Evolutionary conservation across 2,888 invertebrate species (phyloP), one percentile per base, ranked within the genome.

Genomic region (Brenthis hecate): DNA sequence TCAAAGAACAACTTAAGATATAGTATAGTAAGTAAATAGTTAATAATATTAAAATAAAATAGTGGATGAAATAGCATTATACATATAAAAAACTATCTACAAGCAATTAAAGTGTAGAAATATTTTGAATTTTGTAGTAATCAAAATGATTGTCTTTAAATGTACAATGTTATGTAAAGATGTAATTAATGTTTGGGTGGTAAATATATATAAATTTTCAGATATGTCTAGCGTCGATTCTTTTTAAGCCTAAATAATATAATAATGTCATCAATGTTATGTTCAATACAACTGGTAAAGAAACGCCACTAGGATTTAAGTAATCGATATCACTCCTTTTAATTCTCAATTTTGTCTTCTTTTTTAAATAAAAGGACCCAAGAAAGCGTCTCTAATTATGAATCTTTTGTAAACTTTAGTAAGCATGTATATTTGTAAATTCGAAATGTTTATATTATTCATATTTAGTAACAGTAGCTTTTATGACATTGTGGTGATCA

Each of bases 121-220:
- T 56, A 57, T 65, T 28, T 28, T 48, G 48, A 54, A 5, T 28
- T 58, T 16, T 56, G 50, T 55, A 43, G 60, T 53, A 43, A 71
- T 32, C 43, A 51, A 47, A 61, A 66, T 69, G 62, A 62, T 19
- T 58, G 28, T 62, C 53, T 48, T 65, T 68, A 51, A 32, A 66
- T 71, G 63, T 71, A 51, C 50, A 53, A 69, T 71, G 69, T 69
- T 69, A 53, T 65, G 62, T 66, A 50, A n/a, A 3, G 54, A 43
- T 66, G 71, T 72, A 50, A 61, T 47, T 23, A 3, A 66, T 65
- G 66, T 72, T 53, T 32, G 43, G 60, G 43, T 65, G 56, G 50
- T n/a, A 16, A 48, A 28, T 8, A n/a, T 58, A 14, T 58, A 58
- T 23, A 11, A 11, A 28, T 14, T 48, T 28, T 28, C 0, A 28